These are phyloP conservation scores for Aricia agestis DNA, from an alignment of 1,140 invertebrate species.

Conservation along the genomic window DNA sequence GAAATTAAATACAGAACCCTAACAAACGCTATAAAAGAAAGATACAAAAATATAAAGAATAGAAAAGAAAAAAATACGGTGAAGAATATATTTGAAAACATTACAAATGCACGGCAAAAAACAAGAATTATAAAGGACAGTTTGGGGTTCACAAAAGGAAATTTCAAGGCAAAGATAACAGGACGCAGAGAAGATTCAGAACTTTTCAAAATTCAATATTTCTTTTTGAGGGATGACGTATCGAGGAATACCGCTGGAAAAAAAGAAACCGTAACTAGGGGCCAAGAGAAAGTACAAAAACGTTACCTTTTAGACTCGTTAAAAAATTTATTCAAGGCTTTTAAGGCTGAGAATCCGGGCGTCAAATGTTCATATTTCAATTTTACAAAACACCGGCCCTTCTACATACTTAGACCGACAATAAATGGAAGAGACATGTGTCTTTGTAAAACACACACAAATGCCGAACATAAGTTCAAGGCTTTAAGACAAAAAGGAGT, in stretches of 20 bases:
- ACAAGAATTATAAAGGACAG: slow-evolving; percentile 1
- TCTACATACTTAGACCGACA: slow-evolving; percentile 26
- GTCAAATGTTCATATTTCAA: slow-evolving; percentile 29
- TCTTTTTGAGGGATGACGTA: slow-evolving; percentile 30
- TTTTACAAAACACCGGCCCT: slow-evolving; percentile 27
- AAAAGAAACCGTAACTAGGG: slow-evolving; percentile 29
- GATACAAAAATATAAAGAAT: slow-evolving; percentile 23
- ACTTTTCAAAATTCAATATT: slow-evolving; percentile 20
- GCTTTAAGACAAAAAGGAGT: slow-evolving; percentile 22
- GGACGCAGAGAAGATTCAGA: slow-evolving; percentile 10
- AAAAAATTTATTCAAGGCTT: slow-evolving; percentile 28
- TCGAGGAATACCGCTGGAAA: slow-evolving; percentile 30
- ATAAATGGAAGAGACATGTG: slow-evolving; percentile 32
- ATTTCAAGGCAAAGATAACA: background rate
- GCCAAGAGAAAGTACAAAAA: slow-evolving; percentile 29
- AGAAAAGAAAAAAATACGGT: slow-evolving; percentile 12
- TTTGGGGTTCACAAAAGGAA: slow-evolving; percentile 12
- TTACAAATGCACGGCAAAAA: slow-evolving; percentile 9
- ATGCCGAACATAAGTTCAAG: slow-evolving; percentile 17
- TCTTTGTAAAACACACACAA: slow-evolving; percentile 30
- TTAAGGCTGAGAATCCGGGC: slow-evolving; percentile 32
- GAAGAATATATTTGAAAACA: slow-evolving; percentile 20
- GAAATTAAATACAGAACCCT: slow-evolving; percentile 19
- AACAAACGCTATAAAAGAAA: slow-evolving; percentile 23
- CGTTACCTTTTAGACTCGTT: slow-evolving; percentile 29